A percentile compares a stretch with the other conserved stretches of the same genome.
Conservation (phyloP, 2,888 invertebrate species). For the Globia sparganii region DNA sequence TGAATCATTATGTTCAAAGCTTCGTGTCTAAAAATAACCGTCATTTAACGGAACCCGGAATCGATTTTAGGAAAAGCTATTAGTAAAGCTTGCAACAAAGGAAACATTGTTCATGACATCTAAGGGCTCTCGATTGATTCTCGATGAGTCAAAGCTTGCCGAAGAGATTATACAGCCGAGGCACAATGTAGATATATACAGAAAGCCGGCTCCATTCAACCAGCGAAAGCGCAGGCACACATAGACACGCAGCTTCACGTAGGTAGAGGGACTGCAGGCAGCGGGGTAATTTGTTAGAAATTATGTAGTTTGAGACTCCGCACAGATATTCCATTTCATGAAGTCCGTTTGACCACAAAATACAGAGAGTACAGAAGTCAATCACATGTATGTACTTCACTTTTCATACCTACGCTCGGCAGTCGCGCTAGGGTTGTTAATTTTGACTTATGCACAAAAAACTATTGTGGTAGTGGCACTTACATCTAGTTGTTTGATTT, state of each 20-base stretch:
- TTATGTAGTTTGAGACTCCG: too few relatives aligned
- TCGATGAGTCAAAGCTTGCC: conserved; percentile 31
- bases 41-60: background rate
- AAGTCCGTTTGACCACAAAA: too few relatives aligned
- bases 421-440: too few relatives aligned
- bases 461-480: too few relatives aligned
- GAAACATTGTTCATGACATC: conserved; percentile 26
- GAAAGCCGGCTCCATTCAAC: background rate
- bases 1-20: background rate
- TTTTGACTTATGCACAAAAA: too few relatives aligned
- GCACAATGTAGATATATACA: background rate
- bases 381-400: too few relatives aligned
- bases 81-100: conserved; percentile 28
- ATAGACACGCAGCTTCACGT: background rate
- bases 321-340: too few relatives aligned
- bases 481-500: too few relatives aligned
- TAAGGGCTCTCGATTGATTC: conserved; percentile 31
- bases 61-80: conserved; percentile 10
- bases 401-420: too few relatives aligned
- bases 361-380: too few relatives aligned
- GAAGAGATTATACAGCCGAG: conserved; percentile 14
- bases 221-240: background rate
- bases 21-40: background rate
- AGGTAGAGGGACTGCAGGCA: too few relatives aligned
- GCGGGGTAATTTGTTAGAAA: too few relatives aligned